Base-by-base conservation (phyloP, 2,888 invertebrate species). In the Apamea sordens region DNA sequence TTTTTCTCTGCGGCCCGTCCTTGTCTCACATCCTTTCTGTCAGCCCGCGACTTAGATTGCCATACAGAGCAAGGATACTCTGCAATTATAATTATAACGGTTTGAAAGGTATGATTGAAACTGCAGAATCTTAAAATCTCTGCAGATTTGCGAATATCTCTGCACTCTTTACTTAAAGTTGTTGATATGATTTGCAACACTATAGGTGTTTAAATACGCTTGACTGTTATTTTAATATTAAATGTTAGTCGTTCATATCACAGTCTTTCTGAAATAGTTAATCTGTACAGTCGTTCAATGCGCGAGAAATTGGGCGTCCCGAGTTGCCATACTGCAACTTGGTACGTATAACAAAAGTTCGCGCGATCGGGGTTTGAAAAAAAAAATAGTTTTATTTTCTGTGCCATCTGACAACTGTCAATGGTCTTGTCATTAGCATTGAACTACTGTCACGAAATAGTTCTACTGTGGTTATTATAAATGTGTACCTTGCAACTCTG, bases 351-450 rank as follows among this genome's bases (percentile, higher is more conserved):
- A 36, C 0, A 21, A 63, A 15, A 0, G 18, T 5, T 1, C 2
- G 6, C 4, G 13, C 5, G 15, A 36, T 28, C 2, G 0, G 11
- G 0, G 36, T 4, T 63, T 32, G 21, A 41, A 73, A 82, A 81
- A 65, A 44, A 21, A 4, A 32, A 15, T 3, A 1, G 21, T 21
- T 81, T 59, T 50, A 11, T 28, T 50, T 50, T 68, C 68, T 83
- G 76, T 84, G 47, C 59, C 44, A 84, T 82, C 70, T 82, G 84
- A 84, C 79, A 82, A 71, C 71, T 84, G 84, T 84, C 79, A 84
- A 2, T 63, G 36, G 68, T 32, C 41, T n/a, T 69, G 65, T 71
- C 83, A 67, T 47, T 36, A 76, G 41, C 32, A 50, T 83, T 84
- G 61, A 65, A 67, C 36, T 21, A 56, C 28, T 84, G 59, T 67